A percentile compares a stretch with the other conserved stretches of the same genome.
phyloP scores from a whole-genome alignment of 2,888 invertebrate genomes.

The Campaea margaritaria region DNA sequence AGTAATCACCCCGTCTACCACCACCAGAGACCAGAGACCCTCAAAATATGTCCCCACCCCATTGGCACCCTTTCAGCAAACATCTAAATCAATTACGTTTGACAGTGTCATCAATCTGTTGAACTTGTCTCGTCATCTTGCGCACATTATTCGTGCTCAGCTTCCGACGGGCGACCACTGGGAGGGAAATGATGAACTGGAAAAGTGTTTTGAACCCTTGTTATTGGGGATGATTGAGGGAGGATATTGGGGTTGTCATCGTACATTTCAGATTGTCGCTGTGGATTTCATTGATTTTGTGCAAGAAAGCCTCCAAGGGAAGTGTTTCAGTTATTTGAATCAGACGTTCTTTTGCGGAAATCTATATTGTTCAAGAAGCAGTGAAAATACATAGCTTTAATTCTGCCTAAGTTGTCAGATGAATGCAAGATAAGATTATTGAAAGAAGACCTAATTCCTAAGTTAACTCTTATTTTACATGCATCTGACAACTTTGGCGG shows the following conservation, averaged over 20 bases:
- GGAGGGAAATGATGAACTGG: slow-evolving; percentile 35
- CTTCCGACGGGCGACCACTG: slow-evolving; percentile 54
- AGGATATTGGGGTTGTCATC: not conserved
- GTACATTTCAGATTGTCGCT: not conserved
- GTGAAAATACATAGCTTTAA: no score
- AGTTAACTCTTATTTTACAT: no score
- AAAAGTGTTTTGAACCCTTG: slow-evolving; percentile 36
- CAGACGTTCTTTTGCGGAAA: no score
- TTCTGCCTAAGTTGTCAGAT: no score
- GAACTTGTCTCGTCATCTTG: slow-evolving; percentile 59
- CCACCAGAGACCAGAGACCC: slow-evolving; percentile 39
- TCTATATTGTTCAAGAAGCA: no score
- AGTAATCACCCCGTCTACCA: not conserved
- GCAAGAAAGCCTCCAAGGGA: not conserved
- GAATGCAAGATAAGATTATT: no score
- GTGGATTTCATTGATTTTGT: not conserved
- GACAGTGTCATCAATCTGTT: slow-evolving; percentile 64
- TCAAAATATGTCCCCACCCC: slow-evolving; percentile 14
- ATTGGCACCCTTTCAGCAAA: slow-evolving; percentile 56
- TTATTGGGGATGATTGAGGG: slow-evolving; percentile 17
- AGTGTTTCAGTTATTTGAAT: no score
- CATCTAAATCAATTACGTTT: slow-evolving; percentile 66
- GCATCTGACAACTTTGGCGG: no score
- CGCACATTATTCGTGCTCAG: slow-evolving; percentile 64
- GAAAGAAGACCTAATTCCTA: no score